Percentiles rank a stretch among this genome's conserved stretches.
phyloP scores from a whole-genome alignment of 2,113 vertebrate species.

The Toxotes jaculatrix region DNA sequence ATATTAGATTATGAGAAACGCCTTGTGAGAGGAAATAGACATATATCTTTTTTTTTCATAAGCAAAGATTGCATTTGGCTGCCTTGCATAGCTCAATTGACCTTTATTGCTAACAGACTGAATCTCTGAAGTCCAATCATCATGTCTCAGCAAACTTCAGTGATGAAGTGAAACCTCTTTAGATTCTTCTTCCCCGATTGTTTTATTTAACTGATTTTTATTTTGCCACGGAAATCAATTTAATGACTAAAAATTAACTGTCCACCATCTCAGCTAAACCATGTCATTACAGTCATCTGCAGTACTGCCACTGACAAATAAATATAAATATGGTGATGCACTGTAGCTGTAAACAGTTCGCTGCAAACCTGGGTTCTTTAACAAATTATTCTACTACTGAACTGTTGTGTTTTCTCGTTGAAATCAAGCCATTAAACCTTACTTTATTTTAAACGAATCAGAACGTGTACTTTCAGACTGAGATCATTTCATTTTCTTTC shows the following conservation, averaged over 20 bases:
- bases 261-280: background rate
- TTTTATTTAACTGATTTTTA: constrained; percentile 13
- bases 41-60: constrained; percentile 47
- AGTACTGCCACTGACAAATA: constrained; percentile 11
- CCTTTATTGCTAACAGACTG: constrained; percentile 77
- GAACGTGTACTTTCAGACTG: background rate
- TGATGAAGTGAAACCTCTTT: constrained; percentile 36
- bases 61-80: constrained; percentile 74
- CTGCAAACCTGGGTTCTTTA: background rate
- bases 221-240: background rate
- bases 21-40: constrained; percentile 47
- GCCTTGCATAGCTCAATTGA: constrained; percentile 82
- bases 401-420: background rate
- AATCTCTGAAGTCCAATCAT: constrained; percentile 61
- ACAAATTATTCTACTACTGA: constrained; percentile 17
- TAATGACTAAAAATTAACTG: constrained; percentile 9
- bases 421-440: constrained; percentile 1
- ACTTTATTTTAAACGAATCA: background rate
- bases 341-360: background rate
- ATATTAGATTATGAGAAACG: constrained; percentile 45
- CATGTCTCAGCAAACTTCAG: constrained; percentile 62
- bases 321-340: background rate
- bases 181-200: constrained; percentile 7
- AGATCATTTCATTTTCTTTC: background rate
- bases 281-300: background rate